Evolutionary conservation across 2,113 vertebrate species (phyloP).

Genomic region (Semnornis frantzii): DNA sequence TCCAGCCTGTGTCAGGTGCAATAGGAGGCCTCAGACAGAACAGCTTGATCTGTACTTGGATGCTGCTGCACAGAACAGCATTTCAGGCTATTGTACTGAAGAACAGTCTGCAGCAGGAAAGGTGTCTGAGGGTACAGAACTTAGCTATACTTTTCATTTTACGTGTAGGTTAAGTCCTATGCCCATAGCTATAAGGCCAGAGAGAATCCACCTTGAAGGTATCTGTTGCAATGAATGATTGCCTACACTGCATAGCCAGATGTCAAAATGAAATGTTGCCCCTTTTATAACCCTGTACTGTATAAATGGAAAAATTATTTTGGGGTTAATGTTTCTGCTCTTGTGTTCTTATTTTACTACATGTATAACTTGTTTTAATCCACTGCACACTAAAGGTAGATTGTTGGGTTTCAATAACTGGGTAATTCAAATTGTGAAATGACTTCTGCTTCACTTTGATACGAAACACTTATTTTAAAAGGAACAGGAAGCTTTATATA

Average conservation of each 20-base stretch:
- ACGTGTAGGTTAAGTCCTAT: neutral
- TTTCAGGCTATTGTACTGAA: neutral
- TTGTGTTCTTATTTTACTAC: neutral
- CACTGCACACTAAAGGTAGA: neutral
- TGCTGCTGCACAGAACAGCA: neutral
- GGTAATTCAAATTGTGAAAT: slow-evolving; percentile 3
- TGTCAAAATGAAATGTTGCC: neutral
- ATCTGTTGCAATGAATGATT: neutral
- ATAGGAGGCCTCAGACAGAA: neutral
- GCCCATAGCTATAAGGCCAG: neutral
- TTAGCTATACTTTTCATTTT: neutral
- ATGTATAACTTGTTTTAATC: neutral
- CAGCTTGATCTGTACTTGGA: neutral
- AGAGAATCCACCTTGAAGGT: neutral
- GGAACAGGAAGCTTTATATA: neutral
- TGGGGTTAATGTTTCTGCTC: neutral
- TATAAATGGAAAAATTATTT: neutral
- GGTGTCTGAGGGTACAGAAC: neutral
- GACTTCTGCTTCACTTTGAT: neutral
- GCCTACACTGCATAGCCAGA: rapidly evolving
- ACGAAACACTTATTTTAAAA: neutral
- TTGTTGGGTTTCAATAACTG: neutral
- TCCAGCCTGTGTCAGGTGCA: slow-evolving; percentile 15
- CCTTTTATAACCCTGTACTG: neutral
- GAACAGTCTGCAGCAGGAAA: neutral